phyloP scores from a whole-genome alignment of 2,888 invertebrate species.

The Cheilosia soror region DNA sequence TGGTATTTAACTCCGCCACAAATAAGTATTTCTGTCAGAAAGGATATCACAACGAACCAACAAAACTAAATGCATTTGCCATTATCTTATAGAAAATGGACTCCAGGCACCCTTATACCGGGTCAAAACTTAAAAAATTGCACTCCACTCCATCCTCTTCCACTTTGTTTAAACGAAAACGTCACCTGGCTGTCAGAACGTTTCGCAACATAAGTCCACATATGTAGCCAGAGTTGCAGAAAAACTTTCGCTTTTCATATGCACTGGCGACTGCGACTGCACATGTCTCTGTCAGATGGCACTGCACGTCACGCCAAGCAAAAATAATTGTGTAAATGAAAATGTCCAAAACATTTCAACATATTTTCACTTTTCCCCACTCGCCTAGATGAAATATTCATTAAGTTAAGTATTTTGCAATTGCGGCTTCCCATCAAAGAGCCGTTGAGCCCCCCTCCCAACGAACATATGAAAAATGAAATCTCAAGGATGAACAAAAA shows the following conservation, averaged over 20 bases:
- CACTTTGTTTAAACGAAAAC: slow-evolving; percentile 19
- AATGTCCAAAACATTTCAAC: slow-evolving; percentile 13
- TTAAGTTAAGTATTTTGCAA: slow-evolving; percentile 45
- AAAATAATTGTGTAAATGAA: not conserved
- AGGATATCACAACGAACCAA: not conserved
- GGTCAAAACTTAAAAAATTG: not conserved
- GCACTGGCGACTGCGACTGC: too few species aligned
- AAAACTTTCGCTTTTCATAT: slow-evolving; percentile 19
- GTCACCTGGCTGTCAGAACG: not conserved
- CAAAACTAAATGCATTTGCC: not conserved
- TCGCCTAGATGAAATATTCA: slow-evolving; percentile 27
- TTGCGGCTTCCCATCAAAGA: slow-evolving; percentile 26
- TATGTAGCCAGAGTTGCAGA: not conserved
- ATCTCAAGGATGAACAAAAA: slow-evolving; percentile 1
- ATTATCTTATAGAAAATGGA: not conserved
- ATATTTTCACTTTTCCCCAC: slow-evolving; percentile 3
- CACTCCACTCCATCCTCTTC: not conserved
- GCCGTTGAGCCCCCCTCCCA: not conserved
- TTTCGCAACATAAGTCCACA: not conserved
- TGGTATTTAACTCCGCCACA: too few species aligned
- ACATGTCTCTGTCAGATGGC: not conserved
- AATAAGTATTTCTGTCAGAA: too few species aligned
- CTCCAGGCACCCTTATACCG: not conserved
- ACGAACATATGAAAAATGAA: not conserved
- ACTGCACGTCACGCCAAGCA: not conserved